A percentile compares a stretch with the other conserved stretches of the same genome.
Conservation (phyloP, 92 coral and sea anemone genomes). For the Epizoanthus ramosus region DNA sequence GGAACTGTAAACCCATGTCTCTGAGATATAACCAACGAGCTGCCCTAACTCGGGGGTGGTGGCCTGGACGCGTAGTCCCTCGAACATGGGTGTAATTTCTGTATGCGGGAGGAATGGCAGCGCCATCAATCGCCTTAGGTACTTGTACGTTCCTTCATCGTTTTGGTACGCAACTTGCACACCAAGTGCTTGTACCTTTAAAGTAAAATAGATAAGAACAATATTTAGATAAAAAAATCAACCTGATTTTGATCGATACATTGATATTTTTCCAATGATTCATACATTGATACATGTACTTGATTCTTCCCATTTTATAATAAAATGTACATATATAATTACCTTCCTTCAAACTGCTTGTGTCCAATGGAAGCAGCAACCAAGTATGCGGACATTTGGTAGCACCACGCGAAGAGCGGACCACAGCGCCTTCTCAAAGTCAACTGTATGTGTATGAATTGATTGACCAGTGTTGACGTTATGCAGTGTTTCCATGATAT, state of each 20-base stretch:
- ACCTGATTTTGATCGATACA: no score
- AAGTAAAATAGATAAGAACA: no score
- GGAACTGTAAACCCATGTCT: constrained; percentile 11
- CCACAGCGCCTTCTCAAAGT: constrained; percentile 33
- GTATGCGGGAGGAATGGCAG: constrained; percentile 27
- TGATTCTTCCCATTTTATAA: no score
- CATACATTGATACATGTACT: no score
- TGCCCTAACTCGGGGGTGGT: background rate
- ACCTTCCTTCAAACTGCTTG: constrained; percentile 47
- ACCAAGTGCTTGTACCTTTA: constrained; percentile 15
- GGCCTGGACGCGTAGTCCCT: background rate
- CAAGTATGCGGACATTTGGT: constrained; percentile 2
- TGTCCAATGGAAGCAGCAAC: constrained; percentile 18
- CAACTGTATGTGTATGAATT: background rate
- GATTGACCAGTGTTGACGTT: no score
- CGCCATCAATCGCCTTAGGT: constrained; percentile 16
- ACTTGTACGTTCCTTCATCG: background rate
- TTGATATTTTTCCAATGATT: no score
- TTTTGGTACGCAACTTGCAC: background rate
- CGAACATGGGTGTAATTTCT: background rate
- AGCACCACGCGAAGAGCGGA: background rate
- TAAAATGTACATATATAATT: no score
- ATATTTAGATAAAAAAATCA: no score
- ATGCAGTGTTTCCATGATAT: no score
- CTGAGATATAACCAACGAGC: background rate